phyloP scores from a whole-genome alignment of 2,888 invertebrate species.

The Carpatolechia fugitivella region DNA sequence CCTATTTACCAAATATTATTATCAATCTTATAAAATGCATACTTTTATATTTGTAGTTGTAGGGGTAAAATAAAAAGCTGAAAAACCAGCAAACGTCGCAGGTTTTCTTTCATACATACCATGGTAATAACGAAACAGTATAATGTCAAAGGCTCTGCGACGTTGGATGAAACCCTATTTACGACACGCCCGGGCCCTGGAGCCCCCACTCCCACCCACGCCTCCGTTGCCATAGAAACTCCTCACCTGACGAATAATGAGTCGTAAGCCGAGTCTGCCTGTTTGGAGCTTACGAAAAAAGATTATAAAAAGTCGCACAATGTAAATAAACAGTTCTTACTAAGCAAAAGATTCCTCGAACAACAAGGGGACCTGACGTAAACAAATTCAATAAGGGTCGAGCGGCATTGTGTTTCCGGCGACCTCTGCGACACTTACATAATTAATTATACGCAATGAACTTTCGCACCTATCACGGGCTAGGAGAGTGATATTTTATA shows the following conservation, averaged over 20 bases:
- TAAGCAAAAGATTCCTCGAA: neutral
- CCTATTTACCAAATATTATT: too few relatives aligned
- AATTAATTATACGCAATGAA: constrained; percentile 36
- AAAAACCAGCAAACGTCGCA: too few relatives aligned
- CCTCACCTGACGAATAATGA: constrained; percentile 16
- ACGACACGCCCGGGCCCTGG: constrained; percentile 20
- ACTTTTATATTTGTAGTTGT: too few relatives aligned
- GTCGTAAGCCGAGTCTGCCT: neutral
- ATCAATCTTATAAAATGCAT: too few relatives aligned
- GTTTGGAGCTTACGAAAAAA: neutral
- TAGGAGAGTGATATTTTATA: constrained; percentile 11
- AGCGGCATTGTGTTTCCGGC: constrained; percentile 52
- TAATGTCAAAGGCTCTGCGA: neutral
- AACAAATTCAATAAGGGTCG: constrained; percentile 38
- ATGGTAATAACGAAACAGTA: neutral
- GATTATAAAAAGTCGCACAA: neutral
- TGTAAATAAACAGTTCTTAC: neutral
- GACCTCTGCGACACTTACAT: constrained; percentile 66
- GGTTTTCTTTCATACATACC: too few relatives aligned
- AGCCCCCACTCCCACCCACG: constrained; percentile 27
- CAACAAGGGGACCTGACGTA: constrained; percentile 16
- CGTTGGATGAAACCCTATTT: neutral
- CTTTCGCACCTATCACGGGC: constrained; percentile 28
- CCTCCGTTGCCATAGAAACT: constrained; percentile 30
- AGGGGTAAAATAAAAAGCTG: too few relatives aligned